Base-by-base conservation (phyloP, 1,140 invertebrate genomes). In the Papilio dardanus region DNA sequence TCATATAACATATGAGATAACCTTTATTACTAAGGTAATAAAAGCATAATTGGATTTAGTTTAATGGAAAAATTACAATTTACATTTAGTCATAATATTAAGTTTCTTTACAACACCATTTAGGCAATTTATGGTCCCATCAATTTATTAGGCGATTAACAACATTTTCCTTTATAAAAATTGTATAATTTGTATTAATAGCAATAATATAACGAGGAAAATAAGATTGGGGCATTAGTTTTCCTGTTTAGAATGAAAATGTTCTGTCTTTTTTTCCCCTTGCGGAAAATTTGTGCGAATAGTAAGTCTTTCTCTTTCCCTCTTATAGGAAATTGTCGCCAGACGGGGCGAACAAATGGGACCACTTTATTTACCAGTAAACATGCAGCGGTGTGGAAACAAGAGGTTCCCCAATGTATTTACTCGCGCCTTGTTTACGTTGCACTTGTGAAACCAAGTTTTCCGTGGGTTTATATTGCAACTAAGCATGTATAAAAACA, bases 311-410 rank as follows among this genome's bases (percentile, higher is more conserved):
- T 28, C 54, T 62, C 24, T 62, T 62, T 62, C 24, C 12, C 19
- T 69, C 66, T 69, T 21, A 35, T 19, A 35, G 19, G 21, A 35
- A n/a, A 69, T 24, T 28, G 30, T 31, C 10, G 35, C 40, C 67
- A 69, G 35, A 42, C 35, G 67, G 33, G 19, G 16, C 67, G 35
- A 67, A 67, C 67, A 69, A 69, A 33, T 69, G 67, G 67, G 67
- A 69, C 10, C 31, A 69, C 67, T 69, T 40, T 69, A 40, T 69
- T 69, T 69, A 69, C 21, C 33, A 8, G 67, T 69, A 69, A 69
- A 69, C 67, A 68, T 40, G 66, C 67, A 37, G 35, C 35, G 21
- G 67, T 21, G 67, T 33, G n/a, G 33, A 69, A 69, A 69, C 19
- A 69, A 69, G 35, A 19, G 33, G 31, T 6, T 69, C 35, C 21